Base-by-base conservation (phyloP, 2,888 invertebrate genomes). In the Neoascia interrupta region DNA sequence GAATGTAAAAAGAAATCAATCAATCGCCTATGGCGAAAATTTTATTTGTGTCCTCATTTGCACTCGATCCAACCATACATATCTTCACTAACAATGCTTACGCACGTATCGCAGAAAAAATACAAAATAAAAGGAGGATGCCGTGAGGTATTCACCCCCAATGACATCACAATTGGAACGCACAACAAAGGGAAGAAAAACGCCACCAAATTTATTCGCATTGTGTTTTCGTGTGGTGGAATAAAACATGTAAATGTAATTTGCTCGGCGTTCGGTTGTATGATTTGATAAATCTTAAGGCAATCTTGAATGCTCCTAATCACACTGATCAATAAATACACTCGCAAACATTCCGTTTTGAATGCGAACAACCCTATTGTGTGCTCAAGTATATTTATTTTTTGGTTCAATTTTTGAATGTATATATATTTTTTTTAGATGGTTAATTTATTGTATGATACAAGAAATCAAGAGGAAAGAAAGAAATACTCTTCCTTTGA, bases 221-320 rank as follows among this genome's bases (percentile, higher is more conserved):
- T 66, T 36, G 45, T 36, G 45, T 36, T 43, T 34, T 43, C 23
- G 36, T 36, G 28, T 53, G 66, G 31, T 74, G 74, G 54, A 74
- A 68, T 74, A 74, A 74, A 74, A 74, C 66, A 74, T 74, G 74
- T 54, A 74, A 74, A 74, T 68, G 60, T 61, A 68, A 68, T 74
- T 74, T 74, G 41, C 66, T 53, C 15, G 36, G 19, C 45, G 23
- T 60, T 60, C 36, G 36, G 8, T 28, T 18, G 36, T 60, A 4
- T 21, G 13, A 28, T 18, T 64, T 34, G 66, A 26, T 45, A 47
- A 37, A 37, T 56, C 36, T 39, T 31, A 26, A n/a, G 66, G 28
- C 45, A 19, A 47, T 56, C 45, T 47, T 11, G 13, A 66, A 39
- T 31, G 15, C n/a, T n/a, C n/a, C n/a, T n/a, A n/a, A n/a, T n/a